These are phyloP conservation scores for Emys orbicularis DNA, from an alignment of 2,797 vertebrate genomes.

Conservation along the genomic window DNA sequence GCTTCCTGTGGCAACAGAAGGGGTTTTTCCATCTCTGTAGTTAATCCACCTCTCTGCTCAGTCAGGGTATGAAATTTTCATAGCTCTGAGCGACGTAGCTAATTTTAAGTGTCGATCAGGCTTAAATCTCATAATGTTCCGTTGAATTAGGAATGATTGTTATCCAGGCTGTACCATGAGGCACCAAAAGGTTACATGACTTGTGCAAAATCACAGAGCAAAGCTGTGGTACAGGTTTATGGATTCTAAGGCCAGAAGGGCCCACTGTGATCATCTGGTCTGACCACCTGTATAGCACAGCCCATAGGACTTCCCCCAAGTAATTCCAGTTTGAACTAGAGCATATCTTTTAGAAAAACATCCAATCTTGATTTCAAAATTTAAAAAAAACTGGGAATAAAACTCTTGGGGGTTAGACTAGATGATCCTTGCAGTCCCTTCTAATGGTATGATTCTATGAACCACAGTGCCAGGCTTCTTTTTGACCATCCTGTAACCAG, in stretches of 20 bases:
- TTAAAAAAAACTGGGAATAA: neutral
- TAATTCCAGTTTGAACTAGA: neutral
- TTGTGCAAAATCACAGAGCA: neutral
- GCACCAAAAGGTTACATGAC: accelerated
- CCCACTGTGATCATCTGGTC: neutral
- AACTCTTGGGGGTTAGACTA: neutral
- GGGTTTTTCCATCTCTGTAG: neutral
- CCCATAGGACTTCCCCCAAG: neutral
- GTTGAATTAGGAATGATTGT: neutral
- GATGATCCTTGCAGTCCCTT: neutral
- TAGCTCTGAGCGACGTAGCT: neutral
- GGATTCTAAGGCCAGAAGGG: neutral
- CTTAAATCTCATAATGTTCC: neutral
- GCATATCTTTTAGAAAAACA: neutral
- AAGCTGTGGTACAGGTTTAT: neutral
- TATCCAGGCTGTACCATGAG: neutral
- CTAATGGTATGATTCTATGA: neutral
- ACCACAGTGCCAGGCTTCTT: neutral
- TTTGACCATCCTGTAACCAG: neutral
- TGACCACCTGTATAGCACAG: neutral
- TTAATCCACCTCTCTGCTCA: neutral
- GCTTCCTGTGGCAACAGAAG: neutral
- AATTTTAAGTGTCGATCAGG: neutral
- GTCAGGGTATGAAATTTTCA: neutral
- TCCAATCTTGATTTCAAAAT: neutral